Evolutionary conservation across 2,797 vertebrate species (phyloP), one percentile per base, ranked within the genome.

Genomic region (Pagetopsis macropterus): DNA sequence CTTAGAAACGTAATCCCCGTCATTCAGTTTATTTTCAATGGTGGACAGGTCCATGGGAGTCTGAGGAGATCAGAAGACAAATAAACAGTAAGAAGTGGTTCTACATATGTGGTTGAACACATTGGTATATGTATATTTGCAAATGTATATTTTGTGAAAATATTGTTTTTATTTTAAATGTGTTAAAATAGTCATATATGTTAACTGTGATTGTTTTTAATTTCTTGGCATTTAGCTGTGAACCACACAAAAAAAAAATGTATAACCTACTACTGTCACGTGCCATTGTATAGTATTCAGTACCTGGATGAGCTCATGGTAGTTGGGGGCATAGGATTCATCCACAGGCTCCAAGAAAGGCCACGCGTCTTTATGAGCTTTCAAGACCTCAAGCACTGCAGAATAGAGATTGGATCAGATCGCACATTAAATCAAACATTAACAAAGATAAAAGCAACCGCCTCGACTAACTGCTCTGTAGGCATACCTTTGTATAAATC

Each of bases 11-110:
- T 99, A 99, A 16, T 96, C 95, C 31, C 97, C 96, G 61, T 97
- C 95, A 54, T 96, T 98, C 63, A 99, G 93, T 75, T 99, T 98
- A 88, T 93, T 97, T 87, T 99, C 98, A 90, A 99, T 97, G 76
- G 96, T 99, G 64, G 97, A 99, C 72, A 99, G 95, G 85, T 99
- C 98, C 98, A 99, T 99, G n/a, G 98, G 98, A 33, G 94, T 96
- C 98, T 99, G 81, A 27, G 16, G 15, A 31, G 21, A 70, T 51
- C 16, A 2, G 43, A 57, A 63, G 3, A 11, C 54, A 0, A 66
- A 48, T 11, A 9, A 23, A 62, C 2, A 5, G 54, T 37, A 5
- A 60, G 21, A 49, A 52, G 1, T 17, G 37, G 33, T 49, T 17
- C 16, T 63, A 12, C 17, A 54, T 27, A 37, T 56, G 15, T 43